These are phyloP conservation scores for Ictidomys tridecemlineatus DNA, from an alignment of 2,113 vertebrate species.

Conservation along the genomic window DNA sequence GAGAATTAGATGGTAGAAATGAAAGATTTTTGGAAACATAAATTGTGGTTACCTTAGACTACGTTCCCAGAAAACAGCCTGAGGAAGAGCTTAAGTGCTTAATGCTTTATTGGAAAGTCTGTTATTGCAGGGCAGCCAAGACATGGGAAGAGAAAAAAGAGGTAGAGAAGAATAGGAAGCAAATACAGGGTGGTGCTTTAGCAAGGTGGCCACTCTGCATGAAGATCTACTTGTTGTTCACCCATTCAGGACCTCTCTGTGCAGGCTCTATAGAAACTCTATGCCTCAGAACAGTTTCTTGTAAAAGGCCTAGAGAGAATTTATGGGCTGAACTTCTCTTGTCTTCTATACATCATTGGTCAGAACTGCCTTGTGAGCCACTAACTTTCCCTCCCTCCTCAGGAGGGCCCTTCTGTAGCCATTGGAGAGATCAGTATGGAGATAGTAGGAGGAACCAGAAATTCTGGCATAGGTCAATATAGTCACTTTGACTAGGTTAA, in stretches of 20 bases:
- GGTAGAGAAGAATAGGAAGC: neutral
- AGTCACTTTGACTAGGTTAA: neutral
- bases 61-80: constrained; percentile 32
- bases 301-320: neutral
- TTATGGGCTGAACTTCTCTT: neutral
- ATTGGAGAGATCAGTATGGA: neutral
- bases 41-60: constrained; percentile 45
- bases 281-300: neutral
- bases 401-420: neutral
- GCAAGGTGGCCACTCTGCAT: neutral
- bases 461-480: neutral
- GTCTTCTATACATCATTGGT: neutral
- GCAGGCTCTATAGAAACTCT: neutral
- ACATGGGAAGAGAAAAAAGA: neutral
- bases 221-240: neutral
- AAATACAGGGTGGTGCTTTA: neutral
- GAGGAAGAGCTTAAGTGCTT: constrained; percentile 43
- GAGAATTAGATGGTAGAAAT: constrained; percentile 64
- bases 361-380: neutral
- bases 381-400: neutral
- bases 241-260: neutral
- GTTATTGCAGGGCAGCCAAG: neutral
- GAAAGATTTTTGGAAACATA: constrained; percentile 66
- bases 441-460: neutral
- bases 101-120: constrained; percentile 12